Percentiles rank a stretch among this genome's conserved stretches.
phyloP scores from a whole-genome alignment of 1,140 invertebrate species.

The Trichonephila clavata region DNA sequence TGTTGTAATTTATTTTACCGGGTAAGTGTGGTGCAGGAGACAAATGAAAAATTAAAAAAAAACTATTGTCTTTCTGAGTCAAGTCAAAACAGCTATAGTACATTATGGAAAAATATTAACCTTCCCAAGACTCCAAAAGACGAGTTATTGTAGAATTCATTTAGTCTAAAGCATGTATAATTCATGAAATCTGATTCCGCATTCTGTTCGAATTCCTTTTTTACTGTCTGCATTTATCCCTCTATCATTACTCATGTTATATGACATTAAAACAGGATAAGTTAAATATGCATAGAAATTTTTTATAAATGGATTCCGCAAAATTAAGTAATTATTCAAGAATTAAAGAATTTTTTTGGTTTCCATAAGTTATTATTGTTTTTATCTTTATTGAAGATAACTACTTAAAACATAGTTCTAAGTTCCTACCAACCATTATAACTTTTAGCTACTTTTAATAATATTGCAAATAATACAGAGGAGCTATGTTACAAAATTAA shows the following conservation, averaged over 20 bases:
- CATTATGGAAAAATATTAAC: not conserved
- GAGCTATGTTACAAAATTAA: no score
- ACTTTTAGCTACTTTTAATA: no score
- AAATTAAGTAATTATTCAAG: no score
- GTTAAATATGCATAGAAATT: not conserved
- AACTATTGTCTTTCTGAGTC: not conserved
- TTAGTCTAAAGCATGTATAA: constrained; percentile 10
- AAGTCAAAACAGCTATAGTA: not conserved
- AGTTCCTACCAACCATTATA: no score
- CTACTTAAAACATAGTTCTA: no score
- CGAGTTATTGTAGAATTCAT: constrained; percentile 44
- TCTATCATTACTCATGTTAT: not conserved
- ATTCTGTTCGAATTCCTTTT: not conserved
- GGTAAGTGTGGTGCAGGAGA: not conserved
- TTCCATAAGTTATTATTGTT: no score
- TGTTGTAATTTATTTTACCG: constrained; percentile 33
- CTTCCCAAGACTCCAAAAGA: not conserved
- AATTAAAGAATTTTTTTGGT: no score
- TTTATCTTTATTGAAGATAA: no score
- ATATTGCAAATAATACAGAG: no score
- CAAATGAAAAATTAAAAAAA: constrained; percentile 6
- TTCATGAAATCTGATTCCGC: constrained; percentile 22
- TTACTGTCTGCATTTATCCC: not conserved
- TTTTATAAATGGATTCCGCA: no score
- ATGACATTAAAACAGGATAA: not conserved